Evolutionary conservation across 2,113 vertebrate species (phyloP), one percentile per base, ranked within the genome.

Genomic region (Hepsetus odoe): DNA sequence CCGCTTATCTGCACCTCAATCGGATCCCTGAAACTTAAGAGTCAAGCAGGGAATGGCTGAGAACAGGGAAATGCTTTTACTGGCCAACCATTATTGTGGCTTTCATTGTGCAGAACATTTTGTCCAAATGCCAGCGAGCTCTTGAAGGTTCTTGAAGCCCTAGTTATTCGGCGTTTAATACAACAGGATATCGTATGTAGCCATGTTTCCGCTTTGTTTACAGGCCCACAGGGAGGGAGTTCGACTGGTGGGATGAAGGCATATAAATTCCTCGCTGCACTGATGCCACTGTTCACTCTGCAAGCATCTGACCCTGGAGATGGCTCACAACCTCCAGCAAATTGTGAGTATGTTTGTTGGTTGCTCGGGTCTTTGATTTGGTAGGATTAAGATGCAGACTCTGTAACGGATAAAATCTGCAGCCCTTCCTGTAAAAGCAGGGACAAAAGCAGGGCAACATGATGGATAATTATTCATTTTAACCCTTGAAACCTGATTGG

Each of bases 241-340:
- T 20, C 72, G 22, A 38, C 72, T 78, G 72, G 82, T n/a, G n/a
- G 75, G 80, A 74, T 20, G 1, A 51, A 89, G 82, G 86, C 77
- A 71, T 91, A 91, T 92, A 92, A 91, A 90, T 83, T 78, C 74
- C 85, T 88, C 81, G 74, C 72, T 80, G 75, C 74, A 32, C 76
- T 26, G 1, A 14, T 24, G 12, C 46, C 13, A 77, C 65, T 76
- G 82, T 76, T 87, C 80, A 86, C 69, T 83, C 16, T 32, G 70
- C 59, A 28, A 30, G 66, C 32, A 56, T 40, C 73, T 76, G 46
- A 59, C 79, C 33, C 58, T 59, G 82, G 84, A 1, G 70, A 88
- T 79, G 87, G 66, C 59, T 76, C 72, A 7, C 33, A 1, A 32
- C 51, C 58, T 32, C 1, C 62, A 78, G 44, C 20, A 61, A 80